Evolutionary conservation across 2,888 invertebrate species (phyloP).

Genomic region (Eudasyphora cyanicolor): DNA sequence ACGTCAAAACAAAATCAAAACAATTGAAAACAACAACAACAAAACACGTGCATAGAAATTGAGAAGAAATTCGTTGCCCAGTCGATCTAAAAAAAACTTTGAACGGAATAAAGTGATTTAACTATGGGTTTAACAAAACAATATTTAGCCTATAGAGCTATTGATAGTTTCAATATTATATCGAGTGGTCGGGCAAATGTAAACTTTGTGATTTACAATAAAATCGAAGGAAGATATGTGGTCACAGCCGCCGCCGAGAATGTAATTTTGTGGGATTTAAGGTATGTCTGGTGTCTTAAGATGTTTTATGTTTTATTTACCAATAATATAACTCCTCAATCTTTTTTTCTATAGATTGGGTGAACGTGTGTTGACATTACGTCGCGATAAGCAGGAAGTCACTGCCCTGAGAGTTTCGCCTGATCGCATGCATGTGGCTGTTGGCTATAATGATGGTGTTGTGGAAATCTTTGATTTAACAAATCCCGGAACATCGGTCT

Average conservation of each 20-base stretch:
- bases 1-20: constrained; percentile 22
- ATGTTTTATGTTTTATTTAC: constrained; percentile 2
- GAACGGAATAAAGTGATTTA: no score
- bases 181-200: constrained; percentile 90
- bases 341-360: constrained; percentile 75
- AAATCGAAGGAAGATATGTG: constrained; percentile 90
- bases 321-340: no score
- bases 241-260: constrained; percentile 97
- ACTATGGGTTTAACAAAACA: constrained; percentile 95
- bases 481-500: constrained; percentile 83
- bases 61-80: no score
- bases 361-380: constrained; percentile 86
- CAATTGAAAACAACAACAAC: constrained; percentile 12
- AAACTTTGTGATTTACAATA: constrained; percentile 88
- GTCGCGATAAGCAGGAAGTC: constrained; percentile 90
- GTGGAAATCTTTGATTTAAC: constrained; percentile 91
- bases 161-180: constrained; percentile 93
- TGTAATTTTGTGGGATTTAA: constrained; percentile 96
- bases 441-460: constrained; percentile 94
- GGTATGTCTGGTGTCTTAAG: constrained; percentile 81
- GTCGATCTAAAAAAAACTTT: no score
- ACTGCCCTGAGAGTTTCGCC: constrained; percentile 89
- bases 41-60: constrained; percentile 60
- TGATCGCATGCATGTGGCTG: constrained; percentile 89
- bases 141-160: constrained; percentile 92